These are phyloP conservation scores for Otis tarda DNA, from an alignment of 2,113 vertebrate species.

Conservation along the genomic window DNA sequence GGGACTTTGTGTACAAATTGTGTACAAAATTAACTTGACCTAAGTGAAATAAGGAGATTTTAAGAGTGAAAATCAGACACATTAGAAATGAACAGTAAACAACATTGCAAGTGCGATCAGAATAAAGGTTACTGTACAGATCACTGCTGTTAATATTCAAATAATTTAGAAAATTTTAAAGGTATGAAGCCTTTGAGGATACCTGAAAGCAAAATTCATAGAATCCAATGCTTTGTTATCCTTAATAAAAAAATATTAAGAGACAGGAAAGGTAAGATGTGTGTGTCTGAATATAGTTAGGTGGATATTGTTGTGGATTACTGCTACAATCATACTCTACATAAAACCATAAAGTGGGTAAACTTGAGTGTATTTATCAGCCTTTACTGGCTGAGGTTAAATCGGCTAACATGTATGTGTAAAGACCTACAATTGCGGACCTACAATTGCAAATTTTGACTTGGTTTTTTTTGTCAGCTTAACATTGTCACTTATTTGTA, in stretches of 20 bases:
- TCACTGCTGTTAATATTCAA: neutral
- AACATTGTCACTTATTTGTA: neutral
- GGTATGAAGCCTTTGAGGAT: neutral
- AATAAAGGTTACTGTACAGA: neutral
- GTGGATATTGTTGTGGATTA: neutral
- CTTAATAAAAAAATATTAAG: neutral
- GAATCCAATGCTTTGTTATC: neutral
- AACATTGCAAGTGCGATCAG: neutral
- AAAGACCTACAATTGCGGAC: neutral
- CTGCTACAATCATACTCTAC: neutral
- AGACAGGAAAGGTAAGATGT: neutral
- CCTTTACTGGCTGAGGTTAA: neutral
- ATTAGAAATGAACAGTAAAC: neutral
- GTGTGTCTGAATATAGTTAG: neutral
- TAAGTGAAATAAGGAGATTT: neutral
- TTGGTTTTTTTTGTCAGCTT: neutral
- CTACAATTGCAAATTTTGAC: neutral
- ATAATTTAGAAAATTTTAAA: neutral
- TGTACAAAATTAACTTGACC: neutral
- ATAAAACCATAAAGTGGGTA: neutral
- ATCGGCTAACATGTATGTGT: neutral
- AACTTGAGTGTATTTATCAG: neutral
- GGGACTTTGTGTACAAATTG: neutral
- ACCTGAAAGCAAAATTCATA: neutral
- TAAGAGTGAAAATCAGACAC: neutral